Conservation (phyloP, 2,113 vertebrate genomes). For the Himantopus leucocephalus region DNA sequence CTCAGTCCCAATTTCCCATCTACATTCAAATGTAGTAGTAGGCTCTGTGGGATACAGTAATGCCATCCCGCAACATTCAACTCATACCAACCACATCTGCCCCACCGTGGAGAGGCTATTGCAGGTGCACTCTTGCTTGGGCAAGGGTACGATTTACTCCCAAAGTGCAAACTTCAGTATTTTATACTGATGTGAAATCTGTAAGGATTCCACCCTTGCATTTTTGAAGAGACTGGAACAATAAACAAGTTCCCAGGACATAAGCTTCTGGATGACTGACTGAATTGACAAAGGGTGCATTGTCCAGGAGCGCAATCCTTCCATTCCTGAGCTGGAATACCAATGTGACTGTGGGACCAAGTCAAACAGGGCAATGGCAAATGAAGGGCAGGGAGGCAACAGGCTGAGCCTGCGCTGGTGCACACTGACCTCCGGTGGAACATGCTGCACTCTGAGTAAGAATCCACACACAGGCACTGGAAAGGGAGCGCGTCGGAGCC, state of each 20-base stretch:
- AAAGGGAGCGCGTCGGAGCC: rapidly evolving
- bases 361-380: not conserved
- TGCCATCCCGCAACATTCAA: not conserved
- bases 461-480: not conserved
- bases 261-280: not conserved
- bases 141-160: rapidly evolving
- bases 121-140: not conserved
- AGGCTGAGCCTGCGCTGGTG: rapidly evolving
- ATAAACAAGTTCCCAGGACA: constrained; percentile 3
- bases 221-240: not conserved
- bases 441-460: rapidly evolving
- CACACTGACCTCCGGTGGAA: not conserved
- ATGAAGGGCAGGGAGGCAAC: not conserved
- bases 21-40: rapidly evolving
- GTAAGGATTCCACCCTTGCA: not conserved
- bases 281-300: not conserved
- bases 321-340: not conserved
- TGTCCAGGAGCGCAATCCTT: not conserved
- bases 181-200: not conserved
- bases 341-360: not conserved
- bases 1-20: not conserved
- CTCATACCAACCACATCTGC: not conserved
- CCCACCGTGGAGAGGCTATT: rapidly evolving
- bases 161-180: not conserved
- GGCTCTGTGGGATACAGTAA: not conserved